These are phyloP conservation scores for Chrysolina americana DNA, from an alignment of 2,888 invertebrate genomes.

Conservation along the genomic window DNA sequence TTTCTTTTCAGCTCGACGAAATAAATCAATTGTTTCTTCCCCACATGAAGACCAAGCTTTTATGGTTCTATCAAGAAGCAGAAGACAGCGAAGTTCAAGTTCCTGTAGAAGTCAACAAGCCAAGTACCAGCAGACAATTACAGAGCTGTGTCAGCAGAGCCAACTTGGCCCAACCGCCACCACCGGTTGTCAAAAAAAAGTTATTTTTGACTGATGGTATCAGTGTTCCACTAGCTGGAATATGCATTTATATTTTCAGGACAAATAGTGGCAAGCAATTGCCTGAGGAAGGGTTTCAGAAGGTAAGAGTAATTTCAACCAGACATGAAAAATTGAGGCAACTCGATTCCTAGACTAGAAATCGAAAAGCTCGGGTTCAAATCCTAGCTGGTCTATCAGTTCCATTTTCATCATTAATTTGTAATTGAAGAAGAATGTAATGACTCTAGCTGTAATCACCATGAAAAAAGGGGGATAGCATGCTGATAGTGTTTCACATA, in stretches of 20 bases:
- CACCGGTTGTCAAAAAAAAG: conserved; percentile 80
- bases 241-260: conserved; percentile 89
- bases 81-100: conserved; percentile 77
- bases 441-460: too few species aligned
- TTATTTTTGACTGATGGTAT: conserved; percentile 89
- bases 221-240: conserved; percentile 84
- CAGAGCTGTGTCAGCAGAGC: conserved; percentile 65
- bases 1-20: conserved; percentile 81
- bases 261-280: conserved; percentile 87
- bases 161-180: conserved; percentile 64
- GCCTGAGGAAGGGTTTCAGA: conserved; percentile 94
- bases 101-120: conserved; percentile 60
- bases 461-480: too few species aligned
- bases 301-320: conserved; percentile 70
- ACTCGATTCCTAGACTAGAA: too few species aligned
- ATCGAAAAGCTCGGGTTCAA: too few species aligned
- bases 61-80: conserved; percentile 92
- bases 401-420: too few species aligned
- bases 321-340: too few species aligned
- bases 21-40: conserved; percentile 90
- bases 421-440: too few species aligned
- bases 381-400: too few species aligned
- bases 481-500: too few species aligned
- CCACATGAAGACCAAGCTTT: conserved; percentile 86
- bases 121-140: conserved; percentile 62